Base-by-base conservation (phyloP, 1,140 invertebrate species). In the Drosophila quadrilineata region DNA sequence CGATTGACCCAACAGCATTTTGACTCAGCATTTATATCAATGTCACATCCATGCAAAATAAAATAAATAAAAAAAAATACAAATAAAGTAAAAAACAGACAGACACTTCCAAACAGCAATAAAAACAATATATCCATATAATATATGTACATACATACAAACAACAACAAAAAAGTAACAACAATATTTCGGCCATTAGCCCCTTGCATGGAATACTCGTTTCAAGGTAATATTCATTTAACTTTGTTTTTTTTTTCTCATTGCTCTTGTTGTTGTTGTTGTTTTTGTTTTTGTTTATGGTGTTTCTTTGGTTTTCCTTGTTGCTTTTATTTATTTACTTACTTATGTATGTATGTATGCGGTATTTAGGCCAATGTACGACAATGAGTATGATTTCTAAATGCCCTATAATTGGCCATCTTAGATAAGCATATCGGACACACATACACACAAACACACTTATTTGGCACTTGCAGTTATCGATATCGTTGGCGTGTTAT, bases 21-120 rank as follows among this genome's bases (percentile, higher is more conserved):
- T 80, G 67, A 82, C 72, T 80, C 72, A 53, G 54, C 67, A 82
- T 56, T 76, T 76, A 53, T 79, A 72, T 66, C 75, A 80, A 80
- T 80, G 75, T 82, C 75, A 82, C 43, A 75, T 49, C 45, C 56
- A 50, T 29, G 45, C 62, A 21, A 50, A 65, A 43, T 33, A 45
- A n/a, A 29, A 14, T 24, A n/a, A 53, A 58, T 12, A 41, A 56
- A 24, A 24, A 24, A 5, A 35, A 3, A 17, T 28, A 43, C 3
- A 56, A 45, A n/a, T n/a, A n/a, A n/a, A n/a, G n/a, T n/a, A n/a
- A 38, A 10, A 35, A 57, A 57, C 57, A 52, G 19, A 49, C 26
- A 70, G n/a, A 59, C 24, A 21, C 16, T 17, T 9, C 16, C 0
- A 38, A 6, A 38, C 2, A 38, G 5, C 3, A 4, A 2, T 3